Evolutionary conservation across 2,113 vertebrate species (phyloP), one percentile per base, ranked within the genome.

Genomic region (Mellivora capensis): DNA sequence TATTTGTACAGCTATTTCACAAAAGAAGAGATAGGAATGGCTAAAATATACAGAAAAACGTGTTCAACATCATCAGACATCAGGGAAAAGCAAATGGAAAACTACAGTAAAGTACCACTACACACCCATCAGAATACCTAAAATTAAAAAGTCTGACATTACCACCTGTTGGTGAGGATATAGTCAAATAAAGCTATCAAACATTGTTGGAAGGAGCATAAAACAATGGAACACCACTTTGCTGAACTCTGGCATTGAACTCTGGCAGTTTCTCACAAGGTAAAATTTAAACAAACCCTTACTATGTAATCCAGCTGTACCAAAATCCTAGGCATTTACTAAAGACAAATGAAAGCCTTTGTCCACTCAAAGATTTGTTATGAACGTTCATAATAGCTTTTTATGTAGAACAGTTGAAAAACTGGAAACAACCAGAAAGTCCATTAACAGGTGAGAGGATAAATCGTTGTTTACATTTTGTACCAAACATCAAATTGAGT

Each of bases 281-380:
- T 82, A 71, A 72, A 85, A 84, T 62, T 62, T 87, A 85, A 88
- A 71, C n/a, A 83, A 79, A 72, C 13, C 62, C 34, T 90, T 87
- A 90, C 3, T 14, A 44, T 18, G 49, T 20, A 27, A 96, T n/a
- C 44, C n/a, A 91, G 34, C 10, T 14, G 93, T 62, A 62, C 29
- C 18, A 80, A 44, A 80, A 44, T 47, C 21, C n/a, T 31, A 39
- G 4, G 17, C 42, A 49, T 67, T 96, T 64, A 91, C 25, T 61
- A 72, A 76, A 79, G 44, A 96, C 42, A 91, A 96, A 97, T 69
- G 14, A 84, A 91, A 91, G 57, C 29, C 10, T 91, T 37, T 81
- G 54, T n/a, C 47, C n/a, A 57, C 31, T 64, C 37, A 88, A 91
- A 86, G 29, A 85, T 20, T 81, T 64, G 6, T 44, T 94, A 57